A percentile compares a stretch with the other conserved stretches of the same genome.
These are phyloP conservation scores for Ephestia elutella DNA, from an alignment of 1,140 invertebrate species.

Conservation along the genomic window DNA sequence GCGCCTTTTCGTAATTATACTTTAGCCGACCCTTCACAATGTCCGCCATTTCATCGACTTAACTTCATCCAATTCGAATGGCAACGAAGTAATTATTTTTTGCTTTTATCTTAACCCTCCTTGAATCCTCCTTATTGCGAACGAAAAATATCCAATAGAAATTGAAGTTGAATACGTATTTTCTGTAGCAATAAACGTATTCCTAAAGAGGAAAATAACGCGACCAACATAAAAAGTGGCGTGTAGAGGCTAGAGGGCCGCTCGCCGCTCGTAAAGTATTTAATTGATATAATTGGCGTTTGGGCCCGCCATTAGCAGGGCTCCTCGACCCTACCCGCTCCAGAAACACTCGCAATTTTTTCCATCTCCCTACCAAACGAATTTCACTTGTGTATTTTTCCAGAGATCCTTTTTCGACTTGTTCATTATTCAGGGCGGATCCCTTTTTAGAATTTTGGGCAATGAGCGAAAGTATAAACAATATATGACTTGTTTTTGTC, in stretches of 20 bases:
- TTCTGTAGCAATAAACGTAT: neutral
- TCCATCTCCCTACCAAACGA: conserved; percentile 38
- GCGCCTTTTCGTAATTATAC: conserved; percentile 37
- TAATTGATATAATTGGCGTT: conserved; percentile 66
- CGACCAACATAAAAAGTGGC: conserved; percentile 18
- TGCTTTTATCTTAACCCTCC: neutral
- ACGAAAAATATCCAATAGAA: neutral
- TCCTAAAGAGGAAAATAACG: conserved; percentile 14
- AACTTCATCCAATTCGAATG: conserved; percentile 29
- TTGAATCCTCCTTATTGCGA: neutral
- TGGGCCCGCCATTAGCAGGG: conserved; percentile 48
- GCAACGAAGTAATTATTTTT: conserved; percentile 17
- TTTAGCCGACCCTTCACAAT: conserved; percentile 31
- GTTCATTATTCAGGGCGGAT: conserved; percentile 51
- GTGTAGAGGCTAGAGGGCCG: neutral
- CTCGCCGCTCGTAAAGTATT: conserved; percentile 40
- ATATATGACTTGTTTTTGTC: neutral
- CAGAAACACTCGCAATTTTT: conserved; percentile 50
- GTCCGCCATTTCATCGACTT: conserved; percentile 26
- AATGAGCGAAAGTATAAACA: conserved; percentile 31
- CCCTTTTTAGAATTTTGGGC: conserved; percentile 44
- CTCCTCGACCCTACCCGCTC: conserved; percentile 32
- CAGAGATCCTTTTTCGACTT: conserved; percentile 45
- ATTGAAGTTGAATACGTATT: neutral
- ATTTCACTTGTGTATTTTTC: conserved; percentile 51